phyloP scores from a whole-genome alignment of 2,113 vertebrate genomes.

The Neodontobutis hainanensis region DNA sequence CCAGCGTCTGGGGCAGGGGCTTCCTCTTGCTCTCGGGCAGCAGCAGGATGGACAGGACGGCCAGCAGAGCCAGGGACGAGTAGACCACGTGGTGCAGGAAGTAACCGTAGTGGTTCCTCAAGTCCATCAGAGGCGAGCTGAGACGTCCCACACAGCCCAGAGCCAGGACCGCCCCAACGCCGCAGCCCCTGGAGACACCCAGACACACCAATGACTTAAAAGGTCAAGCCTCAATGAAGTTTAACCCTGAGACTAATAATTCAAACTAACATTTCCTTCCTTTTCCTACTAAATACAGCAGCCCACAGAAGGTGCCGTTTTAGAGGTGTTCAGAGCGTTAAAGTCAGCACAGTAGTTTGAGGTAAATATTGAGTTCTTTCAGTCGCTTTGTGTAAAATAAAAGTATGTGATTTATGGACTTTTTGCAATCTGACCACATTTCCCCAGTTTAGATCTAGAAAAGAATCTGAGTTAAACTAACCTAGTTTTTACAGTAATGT shows the following conservation, averaged over 20 bases:
- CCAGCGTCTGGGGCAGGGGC: slow-evolving; percentile 85
- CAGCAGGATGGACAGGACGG: slow-evolving; percentile 89
- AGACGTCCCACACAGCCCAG: slow-evolving; percentile 86
- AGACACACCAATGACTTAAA: background rate
- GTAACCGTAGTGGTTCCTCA: slow-evolving; percentile 88
- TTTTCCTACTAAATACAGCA: background rate
- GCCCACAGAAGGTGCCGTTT: background rate
- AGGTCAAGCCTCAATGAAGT: too few relatives aligned
- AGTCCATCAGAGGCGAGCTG: slow-evolving; percentile 86
- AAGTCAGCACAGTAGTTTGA: too few relatives aligned
- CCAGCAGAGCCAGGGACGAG: slow-evolving; percentile 87
- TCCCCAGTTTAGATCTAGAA: background rate
- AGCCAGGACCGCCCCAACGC: slow-evolving; percentile 81
- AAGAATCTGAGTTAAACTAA: too few relatives aligned
- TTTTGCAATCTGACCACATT: background rate
- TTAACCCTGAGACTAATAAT: too few relatives aligned
- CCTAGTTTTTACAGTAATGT: background rate
- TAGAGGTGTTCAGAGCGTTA: background rate
- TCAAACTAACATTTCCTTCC: too few relatives aligned
- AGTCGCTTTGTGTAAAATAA: too few relatives aligned
- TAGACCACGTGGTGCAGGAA: slow-evolving; percentile 90
- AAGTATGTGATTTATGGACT: background rate
- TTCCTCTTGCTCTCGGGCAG: slow-evolving; percentile 91
- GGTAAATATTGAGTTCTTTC: too few relatives aligned
- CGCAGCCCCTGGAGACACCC: slow-evolving; percentile 75